phyloP scores from a whole-genome alignment of 2,113 vertebrate species.

The Forbesichthys agassizii region DNA sequence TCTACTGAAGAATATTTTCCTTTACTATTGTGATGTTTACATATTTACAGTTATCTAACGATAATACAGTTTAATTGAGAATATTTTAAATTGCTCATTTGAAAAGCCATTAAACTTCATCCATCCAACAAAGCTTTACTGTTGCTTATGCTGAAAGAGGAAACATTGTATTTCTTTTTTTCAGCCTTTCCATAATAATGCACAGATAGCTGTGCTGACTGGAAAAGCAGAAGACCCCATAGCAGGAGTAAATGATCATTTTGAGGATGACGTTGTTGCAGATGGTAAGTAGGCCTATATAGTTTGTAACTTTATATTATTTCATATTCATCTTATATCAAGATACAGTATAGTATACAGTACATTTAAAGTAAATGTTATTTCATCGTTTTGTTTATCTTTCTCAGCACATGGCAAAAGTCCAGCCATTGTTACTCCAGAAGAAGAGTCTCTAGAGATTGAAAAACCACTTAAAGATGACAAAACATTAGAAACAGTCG shows the following conservation, averaged over 20 bases:
- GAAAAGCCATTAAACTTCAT: too few species aligned
- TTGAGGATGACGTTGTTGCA: slow-evolving; percentile 48
- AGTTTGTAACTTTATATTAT: background rate
- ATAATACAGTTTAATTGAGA: too few species aligned
- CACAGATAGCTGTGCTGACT: slow-evolving; percentile 74
- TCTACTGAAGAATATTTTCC: too few species aligned
- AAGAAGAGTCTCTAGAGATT: slow-evolving; percentile 66
- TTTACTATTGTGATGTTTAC: too few species aligned
- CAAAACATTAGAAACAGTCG: slow-evolving; percentile 38
- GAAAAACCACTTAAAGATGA: slow-evolving; percentile 63
- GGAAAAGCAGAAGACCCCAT: slow-evolving; percentile 65
- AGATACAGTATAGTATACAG: background rate
- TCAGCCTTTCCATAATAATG: slow-evolving; percentile 78
- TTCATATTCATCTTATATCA: background rate
- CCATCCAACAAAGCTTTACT: too few species aligned
- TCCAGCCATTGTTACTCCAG: slow-evolving; percentile 67
- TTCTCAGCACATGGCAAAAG: slow-evolving; percentile 78
- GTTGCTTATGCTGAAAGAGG: background rate
- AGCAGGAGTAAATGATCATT: slow-evolving; percentile 51
- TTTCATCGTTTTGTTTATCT: slow-evolving; percentile 23
- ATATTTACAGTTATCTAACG: too few species aligned
- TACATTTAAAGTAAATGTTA: background rate
- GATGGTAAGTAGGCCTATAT: slow-evolving; percentile 57
- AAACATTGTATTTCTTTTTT: slow-evolving; percentile 14
- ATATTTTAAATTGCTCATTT: too few species aligned